Evolutionary conservation across 2,888 invertebrate genomes (phyloP).

Genomic region (Trichacis sp.): DNA sequence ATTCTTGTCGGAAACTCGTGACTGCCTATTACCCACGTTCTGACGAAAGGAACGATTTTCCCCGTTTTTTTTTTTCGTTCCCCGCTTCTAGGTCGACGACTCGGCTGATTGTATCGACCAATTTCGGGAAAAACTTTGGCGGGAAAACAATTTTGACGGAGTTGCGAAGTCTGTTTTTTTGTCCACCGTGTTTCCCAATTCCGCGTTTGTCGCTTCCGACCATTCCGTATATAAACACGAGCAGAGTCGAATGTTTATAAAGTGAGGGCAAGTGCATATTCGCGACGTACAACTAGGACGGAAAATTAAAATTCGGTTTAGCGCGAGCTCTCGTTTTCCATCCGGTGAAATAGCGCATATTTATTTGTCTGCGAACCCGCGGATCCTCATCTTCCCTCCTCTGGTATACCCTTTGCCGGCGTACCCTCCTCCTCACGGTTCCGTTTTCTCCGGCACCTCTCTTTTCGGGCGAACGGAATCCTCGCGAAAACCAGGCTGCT

Average conservation of each 20-base stretch:
- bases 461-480: constrained; percentile 28
- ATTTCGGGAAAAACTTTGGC: not conserved
- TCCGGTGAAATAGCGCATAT: constrained; percentile 67
- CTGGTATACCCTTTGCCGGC: constrained; percentile 42
- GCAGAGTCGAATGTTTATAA: constrained; percentile 41
- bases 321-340: constrained; percentile 65
- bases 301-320: constrained; percentile 66
- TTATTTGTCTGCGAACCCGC: constrained; percentile 66
- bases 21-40: constrained; percentile 51
- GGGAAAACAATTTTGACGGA: not conserved
- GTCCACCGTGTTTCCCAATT: not conserved
- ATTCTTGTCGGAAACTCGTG: constrained; percentile 64
- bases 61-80: not conserved
- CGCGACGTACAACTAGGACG: constrained; percentile 46
- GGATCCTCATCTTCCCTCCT: constrained; percentile 58
- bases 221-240: constrained; percentile 15
- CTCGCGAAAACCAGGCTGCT: constrained; percentile 38
- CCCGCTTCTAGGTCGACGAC: constrained; percentile 18
- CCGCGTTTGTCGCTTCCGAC: constrained; percentile 34
- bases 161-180: not conserved
- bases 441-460: constrained; percentile 16
- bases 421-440: constrained; percentile 49
- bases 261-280: constrained; percentile 35
- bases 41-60: constrained; percentile 22
- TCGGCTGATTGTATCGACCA: constrained; percentile 3